Evolutionary conservation across 2,797 vertebrate species (phyloP).

Genomic region (Lepus oiostolus): DNA sequence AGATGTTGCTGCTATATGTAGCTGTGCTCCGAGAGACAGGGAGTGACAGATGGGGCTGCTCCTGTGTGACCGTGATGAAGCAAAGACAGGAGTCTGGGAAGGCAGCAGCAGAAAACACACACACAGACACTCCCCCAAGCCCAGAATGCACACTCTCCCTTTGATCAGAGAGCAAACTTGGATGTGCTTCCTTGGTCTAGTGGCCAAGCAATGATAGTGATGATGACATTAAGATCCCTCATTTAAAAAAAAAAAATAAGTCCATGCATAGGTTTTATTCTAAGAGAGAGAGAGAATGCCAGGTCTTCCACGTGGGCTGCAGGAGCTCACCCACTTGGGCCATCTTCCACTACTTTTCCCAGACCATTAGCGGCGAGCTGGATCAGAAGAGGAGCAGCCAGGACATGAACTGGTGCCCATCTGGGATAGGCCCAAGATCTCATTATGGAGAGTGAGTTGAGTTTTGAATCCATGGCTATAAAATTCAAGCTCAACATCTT

Average conservation of each 20-base stretch:
- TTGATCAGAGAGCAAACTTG: not conserved
- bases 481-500: constrained; percentile 25
- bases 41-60: not conserved
- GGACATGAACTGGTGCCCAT: too few species aligned
- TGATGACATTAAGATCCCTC: not conserved
- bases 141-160: not conserved
- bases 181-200: not conserved
- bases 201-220: not conserved
- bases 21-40: not conserved
- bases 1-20: not conserved
- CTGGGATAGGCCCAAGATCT: too few species aligned
- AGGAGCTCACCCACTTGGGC: too few species aligned
- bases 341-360: too few species aligned
- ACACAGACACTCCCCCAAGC: not conserved
- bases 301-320: too few species aligned
- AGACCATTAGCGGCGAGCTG: too few species aligned
- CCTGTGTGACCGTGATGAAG: not conserved
- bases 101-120: not conserved
- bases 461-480: not conserved
- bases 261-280: too few species aligned
- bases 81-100: not conserved
- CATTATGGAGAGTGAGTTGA: not conserved
- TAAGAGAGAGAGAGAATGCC: too few species aligned
- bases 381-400: too few species aligned
- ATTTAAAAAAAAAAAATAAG: not conserved